Conservation (phyloP, 2,888 invertebrate species). For the Palloptera scutellata region DNA sequence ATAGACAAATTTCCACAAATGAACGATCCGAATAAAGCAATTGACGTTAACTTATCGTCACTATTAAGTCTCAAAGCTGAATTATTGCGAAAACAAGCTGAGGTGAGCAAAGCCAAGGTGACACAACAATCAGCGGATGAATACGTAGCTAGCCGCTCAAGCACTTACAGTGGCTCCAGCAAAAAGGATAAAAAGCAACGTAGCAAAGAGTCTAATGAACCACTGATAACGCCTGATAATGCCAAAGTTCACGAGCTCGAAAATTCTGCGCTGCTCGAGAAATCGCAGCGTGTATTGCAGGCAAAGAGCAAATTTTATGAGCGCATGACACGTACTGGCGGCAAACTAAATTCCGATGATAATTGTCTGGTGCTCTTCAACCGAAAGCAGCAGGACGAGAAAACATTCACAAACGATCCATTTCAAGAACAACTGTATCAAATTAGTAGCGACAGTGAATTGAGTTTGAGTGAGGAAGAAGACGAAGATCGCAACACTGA, state of each 20-base stretch:
- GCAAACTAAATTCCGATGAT: slow-evolving; percentile 60
- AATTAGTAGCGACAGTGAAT: slow-evolving; percentile 44
- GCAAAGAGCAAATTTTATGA: slow-evolving; percentile 64
- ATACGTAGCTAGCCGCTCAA: slow-evolving; percentile 63
- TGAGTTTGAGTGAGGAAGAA: slow-evolving; percentile 64
- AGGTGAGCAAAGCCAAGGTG: slow-evolving; percentile 75
- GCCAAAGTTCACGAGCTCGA: slow-evolving; percentile 56
- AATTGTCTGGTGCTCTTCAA: slow-evolving; percentile 63
- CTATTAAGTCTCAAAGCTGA: slow-evolving; percentile 90
- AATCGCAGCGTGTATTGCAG: slow-evolving; percentile 63
- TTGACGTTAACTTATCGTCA: slow-evolving; percentile 64
- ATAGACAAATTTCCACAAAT: slow-evolving; percentile 42
- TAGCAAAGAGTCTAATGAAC: slow-evolving; percentile 46
- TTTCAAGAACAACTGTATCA: slow-evolving; percentile 13
- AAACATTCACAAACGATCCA: slow-evolving; percentile 46
- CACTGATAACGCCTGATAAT: slow-evolving; percentile 53
- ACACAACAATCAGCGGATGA: slow-evolving; percentile 67
- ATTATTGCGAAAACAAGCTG: slow-evolving; percentile 84
- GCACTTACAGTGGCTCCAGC: neutral
- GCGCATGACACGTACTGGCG: slow-evolving; percentile 62
- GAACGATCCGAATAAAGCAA: slow-evolving; percentile 64
- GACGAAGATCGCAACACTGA: slow-evolving; percentile 60
- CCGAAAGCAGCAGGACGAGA: slow-evolving; percentile 60
- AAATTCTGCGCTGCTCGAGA: slow-evolving; percentile 58
- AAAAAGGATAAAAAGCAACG: slow-evolving; percentile 36